Evolutionary conservation across 2,888 invertebrate species (phyloP), one percentile per base, ranked within the genome.

Genomic region (Rhodophaea formosa): DNA sequence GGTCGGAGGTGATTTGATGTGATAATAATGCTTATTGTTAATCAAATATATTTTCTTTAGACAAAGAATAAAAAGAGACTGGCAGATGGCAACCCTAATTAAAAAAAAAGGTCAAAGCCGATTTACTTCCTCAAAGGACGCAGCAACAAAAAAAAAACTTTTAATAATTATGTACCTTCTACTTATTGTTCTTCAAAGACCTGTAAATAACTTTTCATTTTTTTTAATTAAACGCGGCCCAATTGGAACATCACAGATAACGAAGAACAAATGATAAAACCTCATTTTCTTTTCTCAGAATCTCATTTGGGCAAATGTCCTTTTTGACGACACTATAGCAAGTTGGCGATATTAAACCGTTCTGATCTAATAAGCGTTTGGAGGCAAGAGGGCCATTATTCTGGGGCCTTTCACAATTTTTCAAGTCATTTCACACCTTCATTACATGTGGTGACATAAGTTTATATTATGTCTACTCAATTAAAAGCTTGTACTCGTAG

Each of bases 371-470:
- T 35, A 51, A 51, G 35, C 32, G 35, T 39, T 51, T 17, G 1
- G 12, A 51, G 39, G 35, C 51, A 35, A 51, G 39, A 51, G n/a
- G 39, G 30, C 16, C n/a, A 35, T 47, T 51, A 39, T 39, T 39
- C n/a, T 39, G n/a, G 5, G 3, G 39, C 12, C 39, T 39, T n/a
- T 39, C 39, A 39, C 51, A 51, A 51, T 51, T 51, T 51, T 35
- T 15, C 51, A 35, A 51, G 16, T 35, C 35, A 51, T 51, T 35
- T 35, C 51, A 51, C 51, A 16, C 39, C 35, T 51, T 35, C 12
- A 51, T 51, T 51, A 51, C 12, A 51, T 51, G 35, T 17, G 7
- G 16, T 51, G 10, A 32, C 6, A 10, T 29, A n/a, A 3, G 0
- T 17, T 3, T 35, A 35, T 6, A 0, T n/a, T 10, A 12, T 10